Conservation (phyloP, 1,140 invertebrate species). For the Cydia strobilella region DNA sequence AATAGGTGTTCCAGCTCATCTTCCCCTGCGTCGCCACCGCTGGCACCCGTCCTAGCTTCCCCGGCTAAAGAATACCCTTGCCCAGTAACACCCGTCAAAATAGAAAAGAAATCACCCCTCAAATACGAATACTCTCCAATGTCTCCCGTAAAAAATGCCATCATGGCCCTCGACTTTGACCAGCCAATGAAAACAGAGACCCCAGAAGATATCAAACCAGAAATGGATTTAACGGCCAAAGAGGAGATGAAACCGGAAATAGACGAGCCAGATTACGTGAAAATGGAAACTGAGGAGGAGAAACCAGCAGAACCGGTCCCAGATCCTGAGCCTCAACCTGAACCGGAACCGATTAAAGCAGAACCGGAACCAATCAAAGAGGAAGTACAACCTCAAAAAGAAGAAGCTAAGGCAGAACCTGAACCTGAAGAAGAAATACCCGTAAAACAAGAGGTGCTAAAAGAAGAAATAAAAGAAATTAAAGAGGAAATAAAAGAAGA, state of each 20-base stretch:
- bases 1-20: slow-evolving; percentile 77
- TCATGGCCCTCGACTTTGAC: slow-evolving; percentile 52
- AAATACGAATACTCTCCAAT: slow-evolving; percentile 66
- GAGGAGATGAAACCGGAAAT: slow-evolving; percentile 71
- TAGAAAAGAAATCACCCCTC: slow-evolving; percentile 63
- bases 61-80: slow-evolving; percentile 27
- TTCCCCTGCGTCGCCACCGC: slow-evolving; percentile 64
- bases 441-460: slow-evolving; percentile 43
- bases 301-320: slow-evolving; percentile 39
- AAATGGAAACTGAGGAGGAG: slow-evolving; percentile 47
- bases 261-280: slow-evolving; percentile 69
- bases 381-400: slow-evolving; percentile 35
- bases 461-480: slow-evolving; percentile 38
- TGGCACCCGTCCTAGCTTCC: slow-evolving; percentile 40
- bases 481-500: slow-evolving; percentile 48
- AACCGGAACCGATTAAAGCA: slow-evolving; percentile 38
- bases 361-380: slow-evolving; percentile 38
- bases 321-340: slow-evolving; percentile 37
- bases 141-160: slow-evolving; percentile 60
- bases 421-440: slow-evolving; percentile 51
- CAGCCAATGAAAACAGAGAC: slow-evolving; percentile 55
- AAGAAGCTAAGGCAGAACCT: slow-evolving; percentile 34
- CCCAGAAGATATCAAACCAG: slow-evolving; percentile 54
- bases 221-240: slow-evolving; percentile 68
- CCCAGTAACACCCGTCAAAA: slow-evolving; percentile 57